Conservation (phyloP, 1,140 invertebrate species). For the Trinorchestia longiramus region DNA sequence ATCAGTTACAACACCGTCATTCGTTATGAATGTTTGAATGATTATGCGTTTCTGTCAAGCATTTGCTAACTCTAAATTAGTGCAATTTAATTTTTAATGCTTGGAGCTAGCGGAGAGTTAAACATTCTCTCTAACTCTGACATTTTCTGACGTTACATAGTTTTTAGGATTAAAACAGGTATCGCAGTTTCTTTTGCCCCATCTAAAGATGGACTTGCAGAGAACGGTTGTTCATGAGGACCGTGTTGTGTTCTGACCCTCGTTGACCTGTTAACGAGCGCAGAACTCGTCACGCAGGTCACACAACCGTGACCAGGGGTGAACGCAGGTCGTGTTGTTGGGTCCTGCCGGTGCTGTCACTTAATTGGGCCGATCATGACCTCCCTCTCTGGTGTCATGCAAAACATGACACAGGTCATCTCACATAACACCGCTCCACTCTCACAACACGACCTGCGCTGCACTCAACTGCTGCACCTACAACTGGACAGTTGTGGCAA, state of each 20-base stretch:
- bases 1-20: no score
- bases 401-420: background rate
- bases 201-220: background rate
- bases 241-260: background rate
- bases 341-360: background rate
- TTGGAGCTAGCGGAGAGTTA: background rate
- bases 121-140: background rate
- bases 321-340: background rate
- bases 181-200: background rate
- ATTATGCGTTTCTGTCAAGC: no score
- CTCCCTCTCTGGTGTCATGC: background rate
- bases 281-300: background rate
- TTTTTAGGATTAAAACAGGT: background rate
- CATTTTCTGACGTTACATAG: background rate
- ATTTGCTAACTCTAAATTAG: no score
- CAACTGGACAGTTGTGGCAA: no score
- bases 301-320: constrained; percentile 40
- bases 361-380: background rate
- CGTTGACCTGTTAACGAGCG: background rate
- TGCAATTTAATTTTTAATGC: no score
- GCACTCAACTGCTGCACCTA: background rate
- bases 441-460: background rate
- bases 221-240: background rate
- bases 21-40: no score
- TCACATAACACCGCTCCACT: background rate